Evolutionary conservation across 2,113 vertebrate genomes (phyloP).

Genomic region (Phyllopteryx taeniolatus): DNA sequence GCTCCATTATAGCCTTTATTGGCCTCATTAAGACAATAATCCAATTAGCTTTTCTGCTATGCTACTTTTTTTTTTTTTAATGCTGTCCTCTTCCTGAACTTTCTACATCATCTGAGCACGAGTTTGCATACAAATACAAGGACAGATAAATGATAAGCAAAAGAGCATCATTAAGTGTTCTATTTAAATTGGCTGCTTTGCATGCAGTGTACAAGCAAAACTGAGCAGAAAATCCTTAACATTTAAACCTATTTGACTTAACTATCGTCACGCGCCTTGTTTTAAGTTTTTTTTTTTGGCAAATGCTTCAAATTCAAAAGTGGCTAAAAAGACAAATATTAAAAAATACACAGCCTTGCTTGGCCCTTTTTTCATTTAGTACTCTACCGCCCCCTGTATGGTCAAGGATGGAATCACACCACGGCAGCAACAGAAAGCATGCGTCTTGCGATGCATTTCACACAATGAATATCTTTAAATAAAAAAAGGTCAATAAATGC

Average conservation of each 20-base stretch:
- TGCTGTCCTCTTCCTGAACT: conserved; percentile 4
- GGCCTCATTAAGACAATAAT: conserved; percentile 31
- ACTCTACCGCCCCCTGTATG: conserved; percentile 27
- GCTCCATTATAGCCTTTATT: conserved; percentile 20
- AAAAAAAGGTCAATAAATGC: not conserved
- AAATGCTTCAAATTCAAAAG: not conserved
- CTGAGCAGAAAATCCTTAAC: not conserved
- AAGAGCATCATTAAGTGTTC: conserved; percentile 13
- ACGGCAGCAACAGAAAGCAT: not conserved
- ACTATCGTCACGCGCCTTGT: not conserved
- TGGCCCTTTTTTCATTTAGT: not conserved
- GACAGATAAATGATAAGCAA: conserved; percentile 25
- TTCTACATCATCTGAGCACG: conserved; percentile 1
- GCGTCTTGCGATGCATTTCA: not conserved
- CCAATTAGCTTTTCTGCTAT: conserved; percentile 28
- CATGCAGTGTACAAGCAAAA: not conserved
- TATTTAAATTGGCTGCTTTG: not conserved
- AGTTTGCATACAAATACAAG: conserved; percentile 27
- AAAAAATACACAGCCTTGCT: not conserved
- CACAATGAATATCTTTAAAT: not conserved
- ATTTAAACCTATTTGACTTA: not conserved
- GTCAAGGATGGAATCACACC: not conserved
- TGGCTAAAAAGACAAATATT: not conserved
- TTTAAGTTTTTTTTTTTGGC: not conserved
- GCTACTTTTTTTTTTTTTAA: conserved; percentile 19